Base-by-base conservation (phyloP, 2,113 vertebrate species). In the Xerus inauris region DNA sequence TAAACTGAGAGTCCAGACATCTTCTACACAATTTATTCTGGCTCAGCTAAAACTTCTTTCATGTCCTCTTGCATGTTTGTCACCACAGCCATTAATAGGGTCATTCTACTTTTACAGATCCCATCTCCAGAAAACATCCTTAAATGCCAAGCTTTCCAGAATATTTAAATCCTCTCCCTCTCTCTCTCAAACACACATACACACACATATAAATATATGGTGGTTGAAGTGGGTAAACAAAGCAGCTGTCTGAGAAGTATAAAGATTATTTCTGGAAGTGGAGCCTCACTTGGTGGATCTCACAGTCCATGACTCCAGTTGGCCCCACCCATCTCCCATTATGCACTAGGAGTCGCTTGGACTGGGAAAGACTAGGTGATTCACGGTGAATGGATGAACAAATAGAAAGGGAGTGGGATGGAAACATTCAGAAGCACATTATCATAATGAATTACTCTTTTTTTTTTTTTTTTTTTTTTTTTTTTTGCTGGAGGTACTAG, bases 321-420 rank as follows among this genome's bases (percentile, higher is more conserved):
- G 54, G 8, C 20, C 73, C 38, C 38, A 49, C n/a, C 11, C 0
- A 8, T 2, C 32, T 62, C 30, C 22, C 9, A 51, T 10, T 16
- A 10, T 6, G 35, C 24, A 42, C 26, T 45, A 71, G 59, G 22
- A 47, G 20, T 92, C 22, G 49, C 20, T 30, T 10, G 62, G 26
- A 28, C 22, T 0, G 10, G 45, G 16, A 35, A 73, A 75, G 38
- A 13, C 26, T 30, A 5, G 24, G 51, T 38, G 73, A 51, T 32
- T 30, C 0, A 1, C 11, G n/a, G 8, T 3, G 30, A 57, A 22
- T 28, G 6, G 20, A 32, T n/a, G 14, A 49, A 42, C 11, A 28
- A 69, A 12, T 12, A 65, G 77, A 69, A 38, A n/a, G 35, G 8
- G 54, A 17, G 0, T 67, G 1, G 24, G 17, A 57, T 49, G 24